A percentile compares a stretch with the other conserved stretches of the same genome.
These are phyloP conservation scores for Phengaris arion DNA, from an alignment of 2,888 invertebrate species.

Conservation along the genomic window DNA sequence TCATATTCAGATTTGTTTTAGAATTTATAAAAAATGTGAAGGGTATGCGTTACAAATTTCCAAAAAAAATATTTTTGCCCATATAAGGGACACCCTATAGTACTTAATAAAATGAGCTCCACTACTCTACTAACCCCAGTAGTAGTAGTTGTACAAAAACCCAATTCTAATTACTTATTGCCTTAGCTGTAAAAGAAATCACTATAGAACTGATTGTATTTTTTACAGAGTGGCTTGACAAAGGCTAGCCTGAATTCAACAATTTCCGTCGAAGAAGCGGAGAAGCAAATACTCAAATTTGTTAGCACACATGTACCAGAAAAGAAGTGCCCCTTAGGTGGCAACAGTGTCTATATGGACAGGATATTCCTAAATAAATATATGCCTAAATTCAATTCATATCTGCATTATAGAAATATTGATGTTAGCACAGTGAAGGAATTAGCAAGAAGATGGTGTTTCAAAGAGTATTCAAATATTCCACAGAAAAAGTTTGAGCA, in stretches of 20 bases:
- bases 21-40: no score
- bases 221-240: slow-evolving; percentile 88
- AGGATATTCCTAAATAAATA: slow-evolving; percentile 88
- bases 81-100: no score
- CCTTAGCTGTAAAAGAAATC: background rate
- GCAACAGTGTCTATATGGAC: slow-evolving; percentile 94
- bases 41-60: no score
- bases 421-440: slow-evolving; percentile 96
- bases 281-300: slow-evolving; percentile 85
- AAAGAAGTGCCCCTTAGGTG: slow-evolving; percentile 87
- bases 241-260: slow-evolving; percentile 85
- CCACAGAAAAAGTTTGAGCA: slow-evolving; percentile 84
- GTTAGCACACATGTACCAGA: slow-evolving; percentile 78
- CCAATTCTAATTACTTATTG: slow-evolving; percentile 16
- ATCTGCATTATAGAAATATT: slow-evolving; percentile 94
- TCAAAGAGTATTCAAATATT: slow-evolving; percentile 72
- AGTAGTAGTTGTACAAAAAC: no score
- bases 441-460: slow-evolving; percentile 88
- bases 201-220: background rate
- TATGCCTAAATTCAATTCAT: slow-evolving; percentile 88
- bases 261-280: slow-evolving; percentile 83
- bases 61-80: no score
- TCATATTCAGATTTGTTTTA: no score
- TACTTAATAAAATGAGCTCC: no score
- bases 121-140: no score